These are phyloP conservation scores for Eupristina koningsbergeri DNA, from an alignment of 1,140 invertebrate species.

Conservation along the genomic window DNA sequence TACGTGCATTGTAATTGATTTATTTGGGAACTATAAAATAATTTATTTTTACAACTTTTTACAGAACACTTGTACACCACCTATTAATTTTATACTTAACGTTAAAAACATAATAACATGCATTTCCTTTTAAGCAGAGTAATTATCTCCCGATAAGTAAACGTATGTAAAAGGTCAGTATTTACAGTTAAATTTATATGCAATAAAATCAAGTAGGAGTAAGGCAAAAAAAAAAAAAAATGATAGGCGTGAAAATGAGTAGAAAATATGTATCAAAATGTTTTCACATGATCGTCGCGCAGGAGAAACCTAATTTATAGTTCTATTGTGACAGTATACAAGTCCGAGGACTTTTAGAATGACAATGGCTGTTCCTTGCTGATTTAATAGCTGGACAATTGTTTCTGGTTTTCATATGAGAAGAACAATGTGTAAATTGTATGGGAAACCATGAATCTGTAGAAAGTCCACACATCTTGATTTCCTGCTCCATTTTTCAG, in stretches of 20 bases:
- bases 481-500: conserved; percentile 34
- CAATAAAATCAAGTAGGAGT: too few relatives aligned
- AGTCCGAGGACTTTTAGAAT: conserved; percentile 34
- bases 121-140: too few relatives aligned
- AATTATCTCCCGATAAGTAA: too few relatives aligned
- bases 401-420: conserved; percentile 33
- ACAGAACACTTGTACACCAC: neutral
- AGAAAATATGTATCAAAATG: conserved; percentile 14
- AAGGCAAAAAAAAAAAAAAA: neutral
- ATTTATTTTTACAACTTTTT: neutral
- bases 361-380: conserved; percentile 25
- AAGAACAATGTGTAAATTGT: conserved; percentile 41
- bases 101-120: too few relatives aligned
- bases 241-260: neutral
- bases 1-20: neutral
- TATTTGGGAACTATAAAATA: neutral
- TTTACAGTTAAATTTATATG: too few relatives aligned
- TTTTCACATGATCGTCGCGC: neutral
- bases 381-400: neutral
- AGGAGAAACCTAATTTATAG: conserved; percentile 40
- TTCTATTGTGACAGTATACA: neutral
- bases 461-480: conserved; percentile 27
- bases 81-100: neutral
- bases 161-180: too few relatives aligned
- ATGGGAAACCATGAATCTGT: conserved; percentile 9